Evolutionary conservation across 2,113 vertebrate genomes (phyloP).

Genomic region (Rattus norvegicus): GRCr8 NC_086023.1:163803001-163803500

Average conservation of each 20-base stretch:
- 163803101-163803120: background rate
- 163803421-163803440: background rate
- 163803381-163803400: no score
- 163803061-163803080: background rate
- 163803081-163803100: background rate
- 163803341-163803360: background rate
- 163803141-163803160: background rate
- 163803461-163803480: no score
- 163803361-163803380: background rate
- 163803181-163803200: background rate
- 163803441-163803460: no score
- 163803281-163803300: background rate
- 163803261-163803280: background rate
- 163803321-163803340: background rate
- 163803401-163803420: background rate
- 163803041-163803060: background rate
- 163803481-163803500: no score
- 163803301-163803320: background rate
- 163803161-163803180: background rate
- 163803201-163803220: background rate
- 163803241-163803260: no score
- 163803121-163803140: background rate
- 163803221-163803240: background rate
- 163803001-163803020: background rate
- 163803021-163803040: background rate